phyloP scores from a whole-genome alignment of 1,140 invertebrate genomes.

The Aphis gossypii region DNA sequence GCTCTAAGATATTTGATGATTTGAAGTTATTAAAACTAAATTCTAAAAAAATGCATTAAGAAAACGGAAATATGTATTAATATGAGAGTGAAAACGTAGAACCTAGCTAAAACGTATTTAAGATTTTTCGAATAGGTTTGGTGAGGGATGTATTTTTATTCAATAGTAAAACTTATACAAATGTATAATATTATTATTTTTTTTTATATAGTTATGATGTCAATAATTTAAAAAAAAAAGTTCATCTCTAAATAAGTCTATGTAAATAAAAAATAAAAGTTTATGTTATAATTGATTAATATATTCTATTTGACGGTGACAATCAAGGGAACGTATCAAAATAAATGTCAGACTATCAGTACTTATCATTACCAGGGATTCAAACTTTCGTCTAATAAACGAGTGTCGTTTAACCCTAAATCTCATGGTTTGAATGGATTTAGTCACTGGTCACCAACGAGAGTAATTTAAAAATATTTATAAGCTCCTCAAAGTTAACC shows the following conservation, averaged over 20 bases:
- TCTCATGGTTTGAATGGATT: background rate
- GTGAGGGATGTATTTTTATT: background rate
- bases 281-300: background rate
- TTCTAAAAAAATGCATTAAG: background rate
- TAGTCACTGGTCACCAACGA: background rate
- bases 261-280: background rate
- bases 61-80: background rate
- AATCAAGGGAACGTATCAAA: background rate
- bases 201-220: background rate
- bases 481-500: background rate
- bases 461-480: conserved; percentile 36
- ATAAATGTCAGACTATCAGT: background rate
- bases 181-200: background rate
- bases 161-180: background rate
- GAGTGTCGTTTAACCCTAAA: background rate
- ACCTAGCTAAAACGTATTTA: background rate
- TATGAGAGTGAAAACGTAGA: background rate
- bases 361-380: background rate
- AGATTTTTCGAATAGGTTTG: background rate
- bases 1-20: background rate
- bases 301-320: background rate
- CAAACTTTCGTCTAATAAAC: conserved; percentile 14
- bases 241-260: background rate
- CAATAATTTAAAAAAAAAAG: background rate
- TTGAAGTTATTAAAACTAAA: background rate